Conservation (phyloP, 2,113 vertebrate species). For the Phalacrocorax pelagicus region DNA sequence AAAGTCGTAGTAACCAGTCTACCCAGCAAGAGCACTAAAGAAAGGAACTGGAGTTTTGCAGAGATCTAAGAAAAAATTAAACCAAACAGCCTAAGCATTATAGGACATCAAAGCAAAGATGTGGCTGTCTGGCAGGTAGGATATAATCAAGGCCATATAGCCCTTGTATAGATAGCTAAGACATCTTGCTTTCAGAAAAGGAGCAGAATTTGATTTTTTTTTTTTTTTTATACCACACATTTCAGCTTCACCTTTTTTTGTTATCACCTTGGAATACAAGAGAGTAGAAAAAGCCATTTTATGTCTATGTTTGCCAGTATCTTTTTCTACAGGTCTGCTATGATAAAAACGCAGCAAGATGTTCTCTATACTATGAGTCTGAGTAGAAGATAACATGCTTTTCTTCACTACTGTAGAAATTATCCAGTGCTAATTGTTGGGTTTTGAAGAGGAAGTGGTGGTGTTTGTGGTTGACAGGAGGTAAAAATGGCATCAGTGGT, state of each 20-base stretch:
- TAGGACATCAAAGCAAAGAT: neutral
- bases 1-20: neutral
- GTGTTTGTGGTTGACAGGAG: neutral
- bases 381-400: neutral
- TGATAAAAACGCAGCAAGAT: neutral
- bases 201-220: neutral
- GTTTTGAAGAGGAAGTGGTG: neutral
- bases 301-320: neutral
- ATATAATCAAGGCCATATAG: neutral
- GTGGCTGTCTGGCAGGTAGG: neutral
- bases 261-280: neutral
- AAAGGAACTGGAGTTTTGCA: neutral
- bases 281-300: neutral
- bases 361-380: neutral
- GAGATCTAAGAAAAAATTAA: neutral
- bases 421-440: neutral
- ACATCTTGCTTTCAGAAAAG: neutral
- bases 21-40: neutral
- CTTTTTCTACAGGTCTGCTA: neutral
- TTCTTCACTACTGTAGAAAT: neutral
- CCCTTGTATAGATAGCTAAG: neutral
- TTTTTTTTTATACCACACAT: neutral
- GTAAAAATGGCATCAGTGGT: neutral
- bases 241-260: neutral
- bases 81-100: neutral